Evolutionary conservation across 1,140 invertebrate species (phyloP), one percentile per base, ranked within the genome.

Genomic region (Drosophila nasuta): DNA sequence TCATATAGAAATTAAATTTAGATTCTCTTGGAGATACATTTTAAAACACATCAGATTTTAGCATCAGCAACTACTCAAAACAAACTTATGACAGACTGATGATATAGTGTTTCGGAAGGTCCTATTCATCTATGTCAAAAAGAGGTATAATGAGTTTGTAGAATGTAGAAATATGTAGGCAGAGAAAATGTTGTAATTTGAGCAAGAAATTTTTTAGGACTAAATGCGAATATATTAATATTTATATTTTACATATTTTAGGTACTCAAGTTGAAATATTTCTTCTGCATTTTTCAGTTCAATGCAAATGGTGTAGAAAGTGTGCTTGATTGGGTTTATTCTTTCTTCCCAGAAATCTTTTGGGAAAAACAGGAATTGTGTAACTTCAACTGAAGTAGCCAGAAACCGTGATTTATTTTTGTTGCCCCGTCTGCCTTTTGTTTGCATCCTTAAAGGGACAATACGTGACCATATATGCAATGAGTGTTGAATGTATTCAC

Each of bases 401-500:
- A n/a, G 3, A 41, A 43, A 6, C 41, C 41, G 41, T 43, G 41
- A 43, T 13, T 43, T 43, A 43, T 13, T 5, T 43, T 43, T n/a
- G 20, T 25, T 20, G 43, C 15, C 65, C 10, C 10, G 49, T 38
- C 17, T 49, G 54, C 56, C 56, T 59, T 38, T 56, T 63, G 54
- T 57, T 8, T 25, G 54, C 17, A 57, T 57, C 54, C 35, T 57
- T 57, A 41, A 57, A 57, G 54, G 54, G 54, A 59, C 35, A 45
- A 43, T 15, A 7, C 3, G 45, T 62, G 54, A 11, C 54, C 54
- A 57, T 57, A 57, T 57, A 17, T 15, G 58, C 6, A 13, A 30
- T 51, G 28, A 10, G 35, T 38, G 35, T 38, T 17, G 60, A 66
- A 52, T 72, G 77, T 57, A 64, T 49, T 20, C 15, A 35, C 35